Conservation (phyloP, 1,140 invertebrate species). For the Hyphantria cunea region DNA sequence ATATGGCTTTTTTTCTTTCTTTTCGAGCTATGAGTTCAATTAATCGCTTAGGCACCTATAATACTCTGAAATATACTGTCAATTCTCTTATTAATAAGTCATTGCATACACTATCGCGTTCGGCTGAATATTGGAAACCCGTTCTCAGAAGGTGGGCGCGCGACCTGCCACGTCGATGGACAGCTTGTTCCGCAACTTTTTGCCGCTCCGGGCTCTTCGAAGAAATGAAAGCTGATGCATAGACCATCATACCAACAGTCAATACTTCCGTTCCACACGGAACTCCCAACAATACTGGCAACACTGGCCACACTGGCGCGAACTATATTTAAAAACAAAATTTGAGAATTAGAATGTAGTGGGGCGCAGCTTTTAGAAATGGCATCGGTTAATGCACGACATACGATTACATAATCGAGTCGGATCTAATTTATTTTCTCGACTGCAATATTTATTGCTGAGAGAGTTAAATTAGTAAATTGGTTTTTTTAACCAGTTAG, state of each 20-base stretch:
- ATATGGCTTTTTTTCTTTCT: too few relatives aligned
- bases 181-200: conserved; percentile 46
- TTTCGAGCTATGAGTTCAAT: too few relatives aligned
- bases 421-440: conserved; percentile 9
- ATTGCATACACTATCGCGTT: too few relatives aligned
- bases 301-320: conserved; percentile 11
- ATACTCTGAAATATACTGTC: too few relatives aligned
- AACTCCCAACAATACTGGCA: conserved; percentile 29
- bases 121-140: conserved; percentile 25
- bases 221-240: conserved; percentile 55
- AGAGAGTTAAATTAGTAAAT: too few relatives aligned
- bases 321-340: too few relatives aligned
- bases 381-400: conserved; percentile 9
- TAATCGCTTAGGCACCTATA: too few relatives aligned
- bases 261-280: conserved; percentile 44
- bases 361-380: conserved; percentile 11
- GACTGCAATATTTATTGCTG: too few relatives aligned
- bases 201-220: conserved; percentile 45
- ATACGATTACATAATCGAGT: conserved; percentile 15
- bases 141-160: conserved; percentile 20
- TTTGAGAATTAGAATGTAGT: background rate
- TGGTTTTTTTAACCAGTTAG: too few relatives aligned
- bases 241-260: conserved; percentile 14
- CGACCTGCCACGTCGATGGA: conserved; percentile 35
- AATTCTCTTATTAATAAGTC: too few relatives aligned